These are phyloP conservation scores for Globicephala melas DNA, from an alignment of 2,113 vertebrate species.

Conservation along the genomic window DNA sequence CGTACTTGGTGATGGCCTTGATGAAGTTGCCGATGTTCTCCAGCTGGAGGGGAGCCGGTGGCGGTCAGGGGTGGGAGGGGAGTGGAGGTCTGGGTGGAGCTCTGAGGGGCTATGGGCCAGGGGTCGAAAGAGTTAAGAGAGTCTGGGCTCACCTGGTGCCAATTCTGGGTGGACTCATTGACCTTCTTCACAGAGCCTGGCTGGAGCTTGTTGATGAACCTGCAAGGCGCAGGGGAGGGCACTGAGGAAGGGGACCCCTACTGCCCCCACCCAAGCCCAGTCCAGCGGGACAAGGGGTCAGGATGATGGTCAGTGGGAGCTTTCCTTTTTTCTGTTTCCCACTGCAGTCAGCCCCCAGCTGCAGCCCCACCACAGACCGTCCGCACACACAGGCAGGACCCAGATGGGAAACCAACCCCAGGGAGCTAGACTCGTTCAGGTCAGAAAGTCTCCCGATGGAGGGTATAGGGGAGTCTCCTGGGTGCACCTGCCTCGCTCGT, in stretches of 20 bases:
- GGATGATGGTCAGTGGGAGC: accelerated
- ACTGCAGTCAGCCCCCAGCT: background rate
- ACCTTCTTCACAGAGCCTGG: constrained; percentile 93
- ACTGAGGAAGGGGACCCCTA: background rate
- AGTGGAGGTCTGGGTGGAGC: accelerated
- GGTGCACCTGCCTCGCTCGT: background rate
- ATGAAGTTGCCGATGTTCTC: constrained; percentile 97
- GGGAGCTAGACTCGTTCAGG: background rate
- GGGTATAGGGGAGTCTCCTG: background rate
- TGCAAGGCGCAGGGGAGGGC: constrained; percentile 49
- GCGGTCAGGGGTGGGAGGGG: background rate
- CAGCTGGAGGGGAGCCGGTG: constrained; percentile 80
- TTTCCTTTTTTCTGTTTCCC: background rate
- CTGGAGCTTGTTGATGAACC: constrained; percentile 94
- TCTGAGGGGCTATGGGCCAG: background rate
- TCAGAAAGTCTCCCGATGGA: background rate
- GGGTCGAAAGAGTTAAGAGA: background rate
- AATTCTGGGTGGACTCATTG: constrained; percentile 91
- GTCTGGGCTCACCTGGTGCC: constrained; percentile 90
- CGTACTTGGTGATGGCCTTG: constrained; percentile 90
- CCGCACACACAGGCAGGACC: background rate
- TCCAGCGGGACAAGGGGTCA: background rate
- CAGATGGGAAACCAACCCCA: no score
- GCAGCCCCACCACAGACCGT: background rate
- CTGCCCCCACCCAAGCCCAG: background rate